These are phyloP conservation scores for Scytalopus superciliaris DNA, from an alignment of 2,113 vertebrate genomes.

Conservation along the genomic window DNA sequence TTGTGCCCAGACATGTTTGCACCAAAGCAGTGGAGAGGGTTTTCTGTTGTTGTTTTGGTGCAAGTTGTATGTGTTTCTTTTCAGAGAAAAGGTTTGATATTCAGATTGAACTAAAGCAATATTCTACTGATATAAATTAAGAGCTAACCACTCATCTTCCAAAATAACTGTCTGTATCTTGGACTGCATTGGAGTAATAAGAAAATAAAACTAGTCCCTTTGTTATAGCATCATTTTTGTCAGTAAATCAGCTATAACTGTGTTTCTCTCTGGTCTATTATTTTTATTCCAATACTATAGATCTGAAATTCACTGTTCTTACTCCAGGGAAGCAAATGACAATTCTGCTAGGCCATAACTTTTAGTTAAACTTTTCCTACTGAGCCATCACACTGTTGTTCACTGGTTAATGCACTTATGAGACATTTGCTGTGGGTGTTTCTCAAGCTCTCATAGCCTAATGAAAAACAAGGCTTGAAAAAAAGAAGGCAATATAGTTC, in stretches of 20 bases:
- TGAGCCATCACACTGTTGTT: background rate
- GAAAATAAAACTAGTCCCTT: background rate
- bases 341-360: background rate
- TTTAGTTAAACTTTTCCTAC: background rate
- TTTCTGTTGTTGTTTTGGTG: background rate
- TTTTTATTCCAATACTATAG: slow-evolving; percentile 2
- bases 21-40: background rate
- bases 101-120: background rate
- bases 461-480: background rate
- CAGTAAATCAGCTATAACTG: background rate
- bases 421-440: background rate
- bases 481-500: background rate
- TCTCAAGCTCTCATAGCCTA: background rate
- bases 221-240: background rate
- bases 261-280: background rate
- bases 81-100: background rate
- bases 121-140: background rate
- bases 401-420: background rate
- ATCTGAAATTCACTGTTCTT: background rate
- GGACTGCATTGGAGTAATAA: background rate
- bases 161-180: background rate
- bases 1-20: background rate
- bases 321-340: background rate
- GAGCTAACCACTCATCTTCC: background rate
- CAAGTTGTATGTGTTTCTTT: background rate